Base-by-base conservation (phyloP, 1,140 invertebrate genomes). In the Lordiphosa stackelbergi region DNA sequence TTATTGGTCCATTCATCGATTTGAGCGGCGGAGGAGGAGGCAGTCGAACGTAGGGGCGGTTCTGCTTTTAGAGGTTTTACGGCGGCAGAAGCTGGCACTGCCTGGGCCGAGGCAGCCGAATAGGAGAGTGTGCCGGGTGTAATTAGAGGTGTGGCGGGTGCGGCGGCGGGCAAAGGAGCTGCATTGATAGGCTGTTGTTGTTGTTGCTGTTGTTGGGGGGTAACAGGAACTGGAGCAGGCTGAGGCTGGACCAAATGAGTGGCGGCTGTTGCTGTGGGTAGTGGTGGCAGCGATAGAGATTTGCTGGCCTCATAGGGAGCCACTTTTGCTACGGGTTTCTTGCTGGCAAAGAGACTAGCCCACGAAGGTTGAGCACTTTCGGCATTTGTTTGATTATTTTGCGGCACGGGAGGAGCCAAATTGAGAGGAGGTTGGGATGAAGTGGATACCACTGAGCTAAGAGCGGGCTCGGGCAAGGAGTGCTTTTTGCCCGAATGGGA, bases 301-400 rank as follows among this genome's bases (percentile, higher is more conserved):
- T 85, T 85, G 58, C 68, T 64, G 38, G 72, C 89, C 42, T 91
- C 90, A 66, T 88, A 91, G 13, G 90, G 90, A 6, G 88, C 88
- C 11, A 91, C 90, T 77, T 91, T 91, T 11, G 90, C 90, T 7
- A 91, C 89, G 2, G 90, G 90, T 65, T 90, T 91, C 34, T 89
- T 90, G 22, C 59, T 78, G 8, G 54, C 51, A 31, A 65, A 89
- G 3, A 85, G 34, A 40, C 74, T 72, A 9, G 79, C 69, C 79
- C 79, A 84, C 37, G 71, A 73, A 1, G 68, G 69, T 51, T 84
- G 78, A 8, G 59, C 62, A 42, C 78, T 77, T 37, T 83, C 78
- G 3, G 45, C 28, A 46, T 16, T 57, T 79, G 54, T 54, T 28
- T 51, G 48, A 49, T 28, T 62, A 28, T 35, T 78, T 41, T 84